Conservation (phyloP, 2,797 vertebrate species). For the Spondyliosoma cantharus region DNA sequence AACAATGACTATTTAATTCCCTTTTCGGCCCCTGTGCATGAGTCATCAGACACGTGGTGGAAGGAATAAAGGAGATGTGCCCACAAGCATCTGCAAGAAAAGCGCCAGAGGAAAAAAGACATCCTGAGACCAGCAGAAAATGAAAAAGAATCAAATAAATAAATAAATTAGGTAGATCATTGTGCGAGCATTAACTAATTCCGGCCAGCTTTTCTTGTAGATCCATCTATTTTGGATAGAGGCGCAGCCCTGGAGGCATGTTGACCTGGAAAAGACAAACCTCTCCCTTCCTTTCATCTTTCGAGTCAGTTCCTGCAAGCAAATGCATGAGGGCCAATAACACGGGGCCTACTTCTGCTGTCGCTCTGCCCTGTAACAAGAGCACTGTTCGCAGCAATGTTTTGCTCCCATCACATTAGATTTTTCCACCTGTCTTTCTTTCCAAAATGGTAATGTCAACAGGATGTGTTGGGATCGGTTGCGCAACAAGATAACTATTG, state of each 20-base stretch:
- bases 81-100: slow-evolving; percentile 34
- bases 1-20: slow-evolving; percentile 44
- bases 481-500: slow-evolving; percentile 42
- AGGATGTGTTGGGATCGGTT: slow-evolving; percentile 50
- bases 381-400: slow-evolving; percentile 47
- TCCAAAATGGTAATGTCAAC: slow-evolving; percentile 57
- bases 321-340: slow-evolving; percentile 69
- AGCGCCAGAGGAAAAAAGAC: slow-evolving; percentile 39
- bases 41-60: slow-evolving; percentile 56
- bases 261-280: slow-evolving; percentile 84
- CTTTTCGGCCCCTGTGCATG: slow-evolving; percentile 27
- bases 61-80: slow-evolving; percentile 35
- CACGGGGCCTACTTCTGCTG: slow-evolving; percentile 63
- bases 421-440: slow-evolving; percentile 18
- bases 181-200: slow-evolving; percentile 70
- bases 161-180: slow-evolving; percentile 50
- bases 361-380: slow-evolving; percentile 62
- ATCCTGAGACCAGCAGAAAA: slow-evolving; percentile 38
- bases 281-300: slow-evolving; percentile 78
- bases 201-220: slow-evolving; percentile 60
- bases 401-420: slow-evolving; percentile 38
- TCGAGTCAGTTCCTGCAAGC: slow-evolving; percentile 70
- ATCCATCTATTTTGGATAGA: slow-evolving; percentile 80
- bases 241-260: slow-evolving; percentile 79
- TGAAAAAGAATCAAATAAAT: slow-evolving; percentile 48